Base-by-base conservation (phyloP, 1,140 invertebrate species). In the Calliopsis andreniformis region DNA sequence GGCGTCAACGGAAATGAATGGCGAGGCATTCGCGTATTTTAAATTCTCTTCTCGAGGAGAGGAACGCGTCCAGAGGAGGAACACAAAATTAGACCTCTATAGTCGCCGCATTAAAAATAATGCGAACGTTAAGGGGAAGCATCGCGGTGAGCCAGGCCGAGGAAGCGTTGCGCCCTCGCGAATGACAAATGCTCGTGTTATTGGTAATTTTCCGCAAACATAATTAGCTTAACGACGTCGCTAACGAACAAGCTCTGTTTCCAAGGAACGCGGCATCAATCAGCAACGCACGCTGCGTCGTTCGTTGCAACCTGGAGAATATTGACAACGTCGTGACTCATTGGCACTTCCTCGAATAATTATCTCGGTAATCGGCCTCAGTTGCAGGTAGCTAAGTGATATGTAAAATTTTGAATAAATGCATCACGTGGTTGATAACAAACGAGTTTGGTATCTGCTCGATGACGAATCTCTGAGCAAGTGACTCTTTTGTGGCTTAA, bases 51-150 rank as follows among this genome's bases (percentile, higher is more conserved):
- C 35, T 14, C 3, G 28, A 23, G 1, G 2, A 10, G 7, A 18
- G n/a, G 39, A 45, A 28, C 39, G 14, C 12, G 32, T 10, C 1
- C n/a, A 32, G 4, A 12, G 1, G 1, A 14, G n/a, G 56, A 16
- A 63, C 59, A 63, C 63, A 72, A 72, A 72, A 72, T 72, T 72
- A 72, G 69, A 63, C 69, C 35, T 28, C 20, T 72, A 39, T 39
- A 51, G 45, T 42, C 59, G 67, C 25, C 25, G 39, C 45, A 72
- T 72, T 30, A 72, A 63, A 63, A 63, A 53, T 72, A 72, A 63
- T 72, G 55, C 30, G 23, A 32, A 20, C 43, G 23, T n/a, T 35
- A n/a, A 32, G 30, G 53, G 55, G 47, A n/a, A 28, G 43, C 8
- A 42, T 1, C 18, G 49, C 18, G 12, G 23, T 43, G 2, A 35